phyloP scores from a whole-genome alignment of 2,113 vertebrate genomes.

The Myrmophylax atrothorax region DNA sequence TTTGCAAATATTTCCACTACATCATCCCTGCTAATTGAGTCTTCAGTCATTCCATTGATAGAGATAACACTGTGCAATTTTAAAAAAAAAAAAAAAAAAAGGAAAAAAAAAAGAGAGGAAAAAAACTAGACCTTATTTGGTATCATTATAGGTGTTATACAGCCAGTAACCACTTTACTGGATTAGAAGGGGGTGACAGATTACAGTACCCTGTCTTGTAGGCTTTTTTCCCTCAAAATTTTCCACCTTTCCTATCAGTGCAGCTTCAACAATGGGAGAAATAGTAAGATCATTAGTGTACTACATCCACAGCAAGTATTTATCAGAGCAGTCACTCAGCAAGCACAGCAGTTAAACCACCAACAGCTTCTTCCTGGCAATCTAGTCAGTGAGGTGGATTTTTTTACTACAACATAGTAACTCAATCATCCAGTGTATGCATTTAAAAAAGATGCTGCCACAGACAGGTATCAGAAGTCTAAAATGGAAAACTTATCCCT shows the following conservation, averaged over 20 bases:
- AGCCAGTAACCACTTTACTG: not conserved
- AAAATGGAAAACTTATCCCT: not conserved
- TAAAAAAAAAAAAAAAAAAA: not conserved
- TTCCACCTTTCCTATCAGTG: not conserved
- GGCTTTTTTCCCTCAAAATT: not conserved
- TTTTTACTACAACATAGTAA: not conserved
- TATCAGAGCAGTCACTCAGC: not conserved
- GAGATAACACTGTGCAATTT: not conserved
- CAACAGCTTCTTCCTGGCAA: not conserved
- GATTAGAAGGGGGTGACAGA: not conserved
- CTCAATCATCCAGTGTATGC: not conserved
- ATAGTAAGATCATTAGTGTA: not conserved
- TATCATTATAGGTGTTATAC: not conserved
- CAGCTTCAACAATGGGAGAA: not conserved
- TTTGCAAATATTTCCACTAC: not conserved
- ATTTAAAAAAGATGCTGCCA: not conserved
- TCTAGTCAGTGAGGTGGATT: not conserved
- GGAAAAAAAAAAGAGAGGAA: not conserved
- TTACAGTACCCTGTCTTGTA: not conserved
- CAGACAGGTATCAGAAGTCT: not conserved
- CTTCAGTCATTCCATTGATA: not conserved
- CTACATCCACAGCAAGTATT: accelerated
- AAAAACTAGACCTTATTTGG: not conserved
- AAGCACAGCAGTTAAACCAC: not conserved
- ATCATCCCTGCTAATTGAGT: not conserved